Conservation (phyloP, 2,797 vertebrate genomes). For the Enteromius fasciolatus region DNA sequence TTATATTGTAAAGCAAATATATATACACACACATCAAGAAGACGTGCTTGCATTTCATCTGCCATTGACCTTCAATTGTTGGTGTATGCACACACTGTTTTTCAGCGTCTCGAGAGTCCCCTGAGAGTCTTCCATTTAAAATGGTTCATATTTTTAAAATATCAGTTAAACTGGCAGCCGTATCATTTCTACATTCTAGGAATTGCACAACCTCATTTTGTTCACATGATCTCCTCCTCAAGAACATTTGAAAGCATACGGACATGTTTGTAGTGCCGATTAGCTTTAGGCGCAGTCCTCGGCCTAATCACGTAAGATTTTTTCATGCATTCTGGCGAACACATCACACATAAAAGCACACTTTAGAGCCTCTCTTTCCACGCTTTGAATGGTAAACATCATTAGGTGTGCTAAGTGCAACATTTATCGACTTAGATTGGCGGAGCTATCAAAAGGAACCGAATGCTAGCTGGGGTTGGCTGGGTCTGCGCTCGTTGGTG, state of each 20-base stretch:
- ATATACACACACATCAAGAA: neutral
- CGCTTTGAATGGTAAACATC: conserved; percentile 75
- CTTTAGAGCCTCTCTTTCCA: conserved; percentile 62
- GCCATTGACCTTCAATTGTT: neutral
- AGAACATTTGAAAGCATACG: neutral
- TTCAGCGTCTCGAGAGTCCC: neutral
- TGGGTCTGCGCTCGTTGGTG: conserved; percentile 60
- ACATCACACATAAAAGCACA: conserved; percentile 44
- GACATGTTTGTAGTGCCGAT: conserved; percentile 19
- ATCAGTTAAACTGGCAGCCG: neutral
- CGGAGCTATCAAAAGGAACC: conserved; percentile 64
- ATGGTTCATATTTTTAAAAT: neutral
- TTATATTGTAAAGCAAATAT: neutral
- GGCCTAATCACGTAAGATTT: conserved; percentile 30
- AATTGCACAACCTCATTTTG: neutral
- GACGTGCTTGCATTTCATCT: neutral
- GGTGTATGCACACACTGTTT: neutral
- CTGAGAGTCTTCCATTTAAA: neutral
- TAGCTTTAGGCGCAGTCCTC: conserved; percentile 18
- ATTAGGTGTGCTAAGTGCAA: conserved; percentile 71
- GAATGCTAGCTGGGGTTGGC: conserved; percentile 57
- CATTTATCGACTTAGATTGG: conserved; percentile 75
- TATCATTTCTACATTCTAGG: neutral
- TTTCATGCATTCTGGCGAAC: conserved; percentile 14
- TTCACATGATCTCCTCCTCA: conserved; percentile 1